Evolutionary conservation across 1,140 invertebrate genomes (phyloP).

Genomic region (Panulirus ornatus): DNA sequence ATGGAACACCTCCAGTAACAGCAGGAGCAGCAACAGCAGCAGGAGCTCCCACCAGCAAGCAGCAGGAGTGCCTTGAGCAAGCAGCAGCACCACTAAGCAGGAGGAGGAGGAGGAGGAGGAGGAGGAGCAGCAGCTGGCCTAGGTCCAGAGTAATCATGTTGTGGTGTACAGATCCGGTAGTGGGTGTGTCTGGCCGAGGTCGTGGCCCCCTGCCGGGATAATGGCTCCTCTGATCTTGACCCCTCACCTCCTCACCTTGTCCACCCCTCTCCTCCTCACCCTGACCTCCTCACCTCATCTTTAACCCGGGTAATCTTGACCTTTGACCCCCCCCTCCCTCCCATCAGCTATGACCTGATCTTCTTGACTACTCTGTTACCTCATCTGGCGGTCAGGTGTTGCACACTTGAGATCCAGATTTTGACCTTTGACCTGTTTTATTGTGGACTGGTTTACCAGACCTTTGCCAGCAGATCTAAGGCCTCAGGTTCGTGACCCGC

Average conservation of each 20-base stretch:
- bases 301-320: background rate
- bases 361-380: too few species aligned
- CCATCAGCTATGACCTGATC: background rate
- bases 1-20: background rate
- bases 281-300: background rate
- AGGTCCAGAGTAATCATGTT: conserved; percentile 16
- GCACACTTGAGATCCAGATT: too few species aligned
- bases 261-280: background rate
- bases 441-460: too few species aligned
- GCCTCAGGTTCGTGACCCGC: too few species aligned
- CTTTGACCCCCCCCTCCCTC: background rate
- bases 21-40: background rate
- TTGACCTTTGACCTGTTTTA: too few species aligned
- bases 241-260: background rate
- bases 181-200: background rate
- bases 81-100: background rate
- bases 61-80: too few species aligned
- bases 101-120: background rate
- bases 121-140: conserved; percentile 3
- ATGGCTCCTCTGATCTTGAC: conserved; percentile 4
- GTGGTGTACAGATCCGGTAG: background rate
- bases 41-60: too few species aligned
- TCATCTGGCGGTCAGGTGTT: too few species aligned
- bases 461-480: too few species aligned
- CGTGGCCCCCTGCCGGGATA: background rate